A percentile compares a stretch with the other conserved stretches of the same genome.
Evolutionary conservation across 2,888 invertebrate genomes (phyloP).

Genomic region (Sarcophaga rosellei): DNA sequence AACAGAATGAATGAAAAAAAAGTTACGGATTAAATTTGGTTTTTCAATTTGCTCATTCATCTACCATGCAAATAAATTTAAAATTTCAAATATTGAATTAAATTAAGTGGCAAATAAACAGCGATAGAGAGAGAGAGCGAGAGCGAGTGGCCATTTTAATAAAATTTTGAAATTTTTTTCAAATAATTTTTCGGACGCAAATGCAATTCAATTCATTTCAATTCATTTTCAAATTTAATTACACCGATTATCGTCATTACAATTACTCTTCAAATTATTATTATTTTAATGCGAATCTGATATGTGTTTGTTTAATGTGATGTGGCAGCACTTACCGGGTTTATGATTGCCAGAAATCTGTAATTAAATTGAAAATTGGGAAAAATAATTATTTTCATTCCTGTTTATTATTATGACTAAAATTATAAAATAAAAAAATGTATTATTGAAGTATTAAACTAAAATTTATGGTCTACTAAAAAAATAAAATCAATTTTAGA

Average conservation of each 20-base stretch:
- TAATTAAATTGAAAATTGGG: slow-evolving; percentile 25
- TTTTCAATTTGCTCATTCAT: not conserved
- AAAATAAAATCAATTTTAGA: not conserved
- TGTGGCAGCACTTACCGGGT: slow-evolving; percentile 71
- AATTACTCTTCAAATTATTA: not conserved
- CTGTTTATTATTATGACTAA: no score
- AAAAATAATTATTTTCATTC: no score
- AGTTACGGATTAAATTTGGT: slow-evolving; percentile 7
- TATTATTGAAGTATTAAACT: no score
- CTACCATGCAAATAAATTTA: not conserved
- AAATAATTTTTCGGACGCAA: not conserved
- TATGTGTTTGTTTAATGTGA: not conserved
- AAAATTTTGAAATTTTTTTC: slow-evolving; percentile 3
- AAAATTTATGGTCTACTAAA: no score
- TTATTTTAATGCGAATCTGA: not conserved
- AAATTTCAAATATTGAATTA: slow-evolving; percentile 7
- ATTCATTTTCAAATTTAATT: not conserved
- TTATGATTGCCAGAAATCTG: slow-evolving; percentile 71
- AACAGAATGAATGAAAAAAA: not conserved
- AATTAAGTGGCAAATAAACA: not conserved
- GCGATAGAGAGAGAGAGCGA: no score
- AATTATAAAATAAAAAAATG: no score
- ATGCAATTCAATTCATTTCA: slow-evolving; percentile 50
- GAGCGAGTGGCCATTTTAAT: no score
- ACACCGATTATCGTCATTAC: not conserved